Conservation (phyloP, 2,797 vertebrate species). For the Graptemys geographica region DNA sequence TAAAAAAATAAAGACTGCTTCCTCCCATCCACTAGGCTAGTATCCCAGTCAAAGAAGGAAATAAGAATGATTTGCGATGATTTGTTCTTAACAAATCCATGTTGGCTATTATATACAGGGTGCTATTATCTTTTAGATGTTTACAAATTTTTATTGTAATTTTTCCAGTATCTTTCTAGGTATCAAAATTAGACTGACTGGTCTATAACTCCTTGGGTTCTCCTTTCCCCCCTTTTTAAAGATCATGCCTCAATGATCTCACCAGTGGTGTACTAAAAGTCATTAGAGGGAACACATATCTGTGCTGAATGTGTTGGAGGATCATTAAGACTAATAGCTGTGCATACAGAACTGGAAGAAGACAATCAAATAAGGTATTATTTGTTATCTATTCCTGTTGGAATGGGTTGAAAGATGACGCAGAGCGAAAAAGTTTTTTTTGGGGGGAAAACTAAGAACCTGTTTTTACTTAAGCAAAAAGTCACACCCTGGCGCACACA, state of each 20-base stretch:
- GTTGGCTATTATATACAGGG: too few species aligned
- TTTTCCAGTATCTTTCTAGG: too few species aligned
- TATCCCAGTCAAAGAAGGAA: too few species aligned
- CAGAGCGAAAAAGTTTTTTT: neutral
- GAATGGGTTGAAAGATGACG: conserved; percentile 8
- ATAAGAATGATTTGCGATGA: too few species aligned
- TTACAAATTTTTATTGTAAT: too few species aligned
- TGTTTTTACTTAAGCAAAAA: neutral
- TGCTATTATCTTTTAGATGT: too few species aligned
- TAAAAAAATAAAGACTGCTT: too few species aligned
- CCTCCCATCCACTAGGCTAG: too few species aligned
- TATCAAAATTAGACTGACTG: too few species aligned
- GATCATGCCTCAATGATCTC: neutral
- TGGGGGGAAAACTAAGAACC: conserved; percentile 14
- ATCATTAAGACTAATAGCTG: conserved; percentile 24
- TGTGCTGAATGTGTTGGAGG: conserved; percentile 31
- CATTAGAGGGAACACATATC: conserved; percentile 19
- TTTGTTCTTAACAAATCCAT: too few species aligned
- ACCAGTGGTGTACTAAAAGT: conserved; percentile 12
- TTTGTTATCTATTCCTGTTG: neutral
- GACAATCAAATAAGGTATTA: conserved; percentile 50
- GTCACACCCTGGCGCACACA: neutral
- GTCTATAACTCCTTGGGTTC: too few species aligned
- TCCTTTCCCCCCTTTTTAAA: too few species aligned
- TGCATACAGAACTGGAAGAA: neutral